A percentile compares a stretch with the other conserved stretches of the same genome.
Conservation (phyloP, 2,888 invertebrate species). For the Watsonalla binaria region DNA sequence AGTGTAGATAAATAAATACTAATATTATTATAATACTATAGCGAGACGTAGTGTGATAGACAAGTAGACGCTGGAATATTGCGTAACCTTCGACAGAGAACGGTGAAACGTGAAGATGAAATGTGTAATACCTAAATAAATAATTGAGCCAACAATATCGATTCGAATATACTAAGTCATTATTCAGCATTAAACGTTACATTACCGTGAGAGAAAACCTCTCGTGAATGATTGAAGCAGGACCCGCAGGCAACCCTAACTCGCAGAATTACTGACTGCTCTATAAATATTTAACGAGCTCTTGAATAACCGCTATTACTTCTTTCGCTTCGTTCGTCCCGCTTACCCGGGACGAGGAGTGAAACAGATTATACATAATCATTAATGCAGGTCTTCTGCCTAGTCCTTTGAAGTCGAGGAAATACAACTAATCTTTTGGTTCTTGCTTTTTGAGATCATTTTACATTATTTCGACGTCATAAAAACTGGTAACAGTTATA, state of each 20-base stretch:
- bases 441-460: neutral
- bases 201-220: neutral
- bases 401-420: neutral
- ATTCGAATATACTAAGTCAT: neutral
- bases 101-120: too few species aligned
- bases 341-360: constrained; percentile 9
- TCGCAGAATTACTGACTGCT: neutral
- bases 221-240: neutral
- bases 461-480: too few species aligned
- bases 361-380: constrained; percentile 18
- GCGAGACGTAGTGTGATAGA: too few species aligned
- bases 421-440: neutral
- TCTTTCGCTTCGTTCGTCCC: constrained; percentile 5
- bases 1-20: too few species aligned
- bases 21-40: too few species aligned
- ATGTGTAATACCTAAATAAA: too few species aligned
- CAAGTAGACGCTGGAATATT: too few species aligned
- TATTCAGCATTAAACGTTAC: neutral
- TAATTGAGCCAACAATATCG: too few species aligned
- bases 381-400: constrained; percentile 21
- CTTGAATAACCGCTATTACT: constrained; percentile 2
- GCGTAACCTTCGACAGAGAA: too few species aligned
- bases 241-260: neutral
- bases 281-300: neutral
- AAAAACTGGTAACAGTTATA: too few species aligned